Evolutionary conservation across 2,113 vertebrate genomes (phyloP).

Genomic region (Sebastes fasciatus): DNA sequence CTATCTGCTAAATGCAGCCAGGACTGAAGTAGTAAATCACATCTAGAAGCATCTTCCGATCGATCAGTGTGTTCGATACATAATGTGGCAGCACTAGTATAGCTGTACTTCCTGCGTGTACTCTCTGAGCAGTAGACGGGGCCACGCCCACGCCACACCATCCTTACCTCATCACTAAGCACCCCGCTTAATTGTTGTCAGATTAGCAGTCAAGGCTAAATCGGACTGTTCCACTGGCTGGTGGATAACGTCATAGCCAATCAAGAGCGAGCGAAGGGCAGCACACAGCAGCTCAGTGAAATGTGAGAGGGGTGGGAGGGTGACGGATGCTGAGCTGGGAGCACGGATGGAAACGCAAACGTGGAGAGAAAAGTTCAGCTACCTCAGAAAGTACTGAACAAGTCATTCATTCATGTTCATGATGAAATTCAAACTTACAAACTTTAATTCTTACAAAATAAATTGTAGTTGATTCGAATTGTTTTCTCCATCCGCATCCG

Average conservation of each 20-base stretch:
- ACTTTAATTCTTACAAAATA: not conserved
- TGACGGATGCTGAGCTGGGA: slow-evolving; percentile 7
- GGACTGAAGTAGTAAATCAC: not conserved
- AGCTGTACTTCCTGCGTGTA: not conserved
- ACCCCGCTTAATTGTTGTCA: slow-evolving; percentile 54
- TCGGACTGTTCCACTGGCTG: slow-evolving; percentile 50
- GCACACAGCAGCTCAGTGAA: not conserved
- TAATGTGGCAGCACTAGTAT: not conserved
- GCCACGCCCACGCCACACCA: slow-evolving; percentile 13
- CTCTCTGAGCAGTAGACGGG: not conserved
- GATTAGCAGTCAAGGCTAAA: slow-evolving; percentile 72
- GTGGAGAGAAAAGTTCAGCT: not conserved
- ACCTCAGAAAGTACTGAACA: not conserved
- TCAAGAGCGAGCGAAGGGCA: slow-evolving; percentile 33
- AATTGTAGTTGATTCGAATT: too few relatives aligned
- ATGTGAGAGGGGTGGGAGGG: not conserved
- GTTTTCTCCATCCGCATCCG: not conserved
- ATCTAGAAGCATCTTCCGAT: not conserved
- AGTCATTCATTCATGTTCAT: not conserved
- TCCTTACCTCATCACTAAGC: slow-evolving; percentile 45
- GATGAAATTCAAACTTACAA: not conserved
- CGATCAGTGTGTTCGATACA: not conserved
- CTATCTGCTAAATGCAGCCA: not conserved
- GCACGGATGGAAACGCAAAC: not conserved
- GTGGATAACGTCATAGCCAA: slow-evolving; percentile 50